Evolutionary conservation across 2,113 vertebrate species (phyloP).

Genomic region (Coptodon rendalli): DNA sequence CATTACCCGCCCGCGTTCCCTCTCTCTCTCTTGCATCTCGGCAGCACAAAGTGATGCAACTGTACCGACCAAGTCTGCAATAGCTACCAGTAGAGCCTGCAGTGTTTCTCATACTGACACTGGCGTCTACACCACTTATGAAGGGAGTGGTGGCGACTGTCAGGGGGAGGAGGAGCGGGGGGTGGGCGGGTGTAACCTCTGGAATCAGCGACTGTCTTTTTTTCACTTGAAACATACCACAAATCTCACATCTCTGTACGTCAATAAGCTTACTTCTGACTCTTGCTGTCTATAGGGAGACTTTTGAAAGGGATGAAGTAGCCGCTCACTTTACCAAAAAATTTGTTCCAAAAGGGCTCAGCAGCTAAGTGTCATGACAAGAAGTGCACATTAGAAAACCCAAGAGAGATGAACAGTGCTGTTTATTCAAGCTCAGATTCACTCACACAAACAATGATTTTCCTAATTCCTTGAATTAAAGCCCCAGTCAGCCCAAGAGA

Average conservation of each 20-base stretch:
- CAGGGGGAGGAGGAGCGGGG: neutral
- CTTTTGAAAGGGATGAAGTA: neutral
- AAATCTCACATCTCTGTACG: neutral
- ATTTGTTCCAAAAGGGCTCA: neutral
- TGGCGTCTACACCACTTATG: slow-evolving; percentile 53
- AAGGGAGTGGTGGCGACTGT: slow-evolving; percentile 31
- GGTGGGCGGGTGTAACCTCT: neutral
- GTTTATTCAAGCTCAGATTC: neutral
- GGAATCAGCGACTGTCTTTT: neutral
- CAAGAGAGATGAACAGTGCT: neutral
- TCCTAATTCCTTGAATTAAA: neutral
- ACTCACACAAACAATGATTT: neutral
- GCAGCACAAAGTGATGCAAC: slow-evolving; percentile 55
- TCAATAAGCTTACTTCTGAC: neutral
- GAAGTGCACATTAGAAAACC: neutral
- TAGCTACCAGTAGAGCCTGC: slow-evolving; percentile 37
- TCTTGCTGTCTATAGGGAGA: neutral
- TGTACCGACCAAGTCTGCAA: slow-evolving; percentile 44
- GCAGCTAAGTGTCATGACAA: neutral
- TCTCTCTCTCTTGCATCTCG: slow-evolving; percentile 4
- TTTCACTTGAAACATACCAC: neutral
- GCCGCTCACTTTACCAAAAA: neutral
- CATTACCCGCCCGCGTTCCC: neutral
- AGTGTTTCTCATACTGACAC: slow-evolving; percentile 36
- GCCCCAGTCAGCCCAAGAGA: neutral